Conservation (phyloP, 1,140 invertebrate species). For the Mya arenaria region DNA sequence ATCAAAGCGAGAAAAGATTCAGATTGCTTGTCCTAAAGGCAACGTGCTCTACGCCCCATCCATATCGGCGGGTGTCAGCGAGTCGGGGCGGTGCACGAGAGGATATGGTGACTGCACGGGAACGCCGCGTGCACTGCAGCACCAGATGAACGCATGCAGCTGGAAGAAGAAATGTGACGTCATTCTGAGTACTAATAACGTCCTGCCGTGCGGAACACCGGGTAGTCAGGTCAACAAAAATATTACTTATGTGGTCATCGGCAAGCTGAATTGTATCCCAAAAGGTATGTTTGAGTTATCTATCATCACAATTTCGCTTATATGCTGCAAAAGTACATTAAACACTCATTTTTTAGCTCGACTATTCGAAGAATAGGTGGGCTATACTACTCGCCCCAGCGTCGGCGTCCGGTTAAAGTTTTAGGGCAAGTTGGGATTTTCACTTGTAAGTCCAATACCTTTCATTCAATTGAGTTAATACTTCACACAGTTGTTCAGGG, state of each 20-base stretch:
- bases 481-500: no score
- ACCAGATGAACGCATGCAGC: constrained; percentile 13
- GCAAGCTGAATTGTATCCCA: constrained; percentile 18
- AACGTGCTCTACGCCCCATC: constrained; percentile 22
- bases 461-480: no score
- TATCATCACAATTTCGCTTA: no score
- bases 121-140: not conserved
- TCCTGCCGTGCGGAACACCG: not conserved
- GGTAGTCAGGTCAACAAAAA: not conserved
- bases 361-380: no score
- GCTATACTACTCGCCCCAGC: no score
- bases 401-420: no score
- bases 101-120: constrained; percentile 3
- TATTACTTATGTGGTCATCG: constrained; percentile 25
- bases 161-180: constrained; percentile 25
- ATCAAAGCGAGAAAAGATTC: not conserved
- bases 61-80: constrained; percentile 10
- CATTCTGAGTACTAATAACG: not conserved
- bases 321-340: no score
- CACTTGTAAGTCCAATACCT: no score
- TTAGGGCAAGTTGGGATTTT: no score
- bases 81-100: not conserved
- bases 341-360: no score
- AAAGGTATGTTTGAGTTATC: constrained; percentile 44
- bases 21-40: constrained; percentile 18